Conservation (phyloP, 2,888 invertebrate species). For the Agrilus cyanescens region DNA sequence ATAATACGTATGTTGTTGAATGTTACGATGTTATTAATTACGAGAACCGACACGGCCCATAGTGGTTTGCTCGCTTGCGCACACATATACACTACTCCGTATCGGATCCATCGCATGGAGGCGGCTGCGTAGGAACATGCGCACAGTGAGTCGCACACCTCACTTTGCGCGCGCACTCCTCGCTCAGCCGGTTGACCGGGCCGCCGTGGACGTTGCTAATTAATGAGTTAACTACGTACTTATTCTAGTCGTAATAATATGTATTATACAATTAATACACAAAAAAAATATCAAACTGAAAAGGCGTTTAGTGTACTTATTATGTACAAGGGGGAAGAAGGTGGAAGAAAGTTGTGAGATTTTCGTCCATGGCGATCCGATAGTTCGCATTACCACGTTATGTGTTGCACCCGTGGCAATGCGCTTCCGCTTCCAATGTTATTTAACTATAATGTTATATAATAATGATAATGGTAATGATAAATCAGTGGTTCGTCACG, state of each 20-base stretch:
- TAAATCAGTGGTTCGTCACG: slow-evolving; percentile 30
- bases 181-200: slow-evolving; percentile 1
- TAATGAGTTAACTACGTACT: too few species aligned
- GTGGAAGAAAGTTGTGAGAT: too few species aligned
- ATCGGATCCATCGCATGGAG: slow-evolving; percentile 29
- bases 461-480: too few species aligned
- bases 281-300: too few species aligned
- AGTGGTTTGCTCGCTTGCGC: slow-evolving; percentile 28
- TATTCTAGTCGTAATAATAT: too few species aligned
- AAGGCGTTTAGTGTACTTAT: too few species aligned
- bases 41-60: background rate
- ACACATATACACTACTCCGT: slow-evolving; percentile 37
- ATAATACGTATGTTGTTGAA: slow-evolving; percentile 4
- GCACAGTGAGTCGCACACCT: slow-evolving; percentile 13
- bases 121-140: background rate
- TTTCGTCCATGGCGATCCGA: too few species aligned
- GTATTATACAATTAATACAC: too few species aligned
- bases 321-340: too few species aligned
- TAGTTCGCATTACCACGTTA: slow-evolving; percentile 19
- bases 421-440: slow-evolving; percentile 20
- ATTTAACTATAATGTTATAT: slow-evolving; percentile 4
- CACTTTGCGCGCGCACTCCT: slow-evolving; percentile 6
- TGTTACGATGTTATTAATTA: slow-evolving; percentile 1
- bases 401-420: slow-evolving; percentile 20
- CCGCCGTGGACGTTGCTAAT: too few species aligned